Base-by-base conservation (phyloP, 92 coral and sea anemone genomes). In the Epizoanthus scotinus region DNA sequence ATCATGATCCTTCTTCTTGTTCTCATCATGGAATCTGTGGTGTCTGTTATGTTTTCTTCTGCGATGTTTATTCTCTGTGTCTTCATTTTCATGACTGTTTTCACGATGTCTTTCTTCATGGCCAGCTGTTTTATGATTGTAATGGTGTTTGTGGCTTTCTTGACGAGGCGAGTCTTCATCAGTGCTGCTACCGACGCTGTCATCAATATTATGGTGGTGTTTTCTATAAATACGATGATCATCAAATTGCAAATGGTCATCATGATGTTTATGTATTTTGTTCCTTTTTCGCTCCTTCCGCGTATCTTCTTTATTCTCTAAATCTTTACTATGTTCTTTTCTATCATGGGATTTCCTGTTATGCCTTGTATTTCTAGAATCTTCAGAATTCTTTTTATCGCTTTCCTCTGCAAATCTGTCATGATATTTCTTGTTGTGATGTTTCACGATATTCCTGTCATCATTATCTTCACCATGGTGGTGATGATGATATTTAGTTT, bases 401-500 rank as follows among this genome's bases (percentile, higher is more conserved):
- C 17, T 21, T 34, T 21, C 42, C 13, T 36, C 44, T 38, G 19
- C 40, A 36, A 59, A 44, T 75, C 56, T 75, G 22, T 60, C 81
- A 24, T 34, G 50, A 6, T 29, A 12, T 1, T 60, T 40, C 24
- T 38, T 66, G 17, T 59, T 60, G 21, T 66, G 53, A 24, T 26
- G 66, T 25, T 67, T 68, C 29, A 24, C 78, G 20, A 47, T 53
- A 24, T 66, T 66, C 2, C 40, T 53, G n/a, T 55, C 13, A 6
- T 52, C 29, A 14, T 73, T 67, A 1, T 15, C 38, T 7, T 65
- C 28, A 73, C 31, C 68, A 10, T 83, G 29, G 47, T 73, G 18
- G 64, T 47, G 36, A 57, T 85, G 44, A 9, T 69, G 20, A 12
- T 82, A 22, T 27, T 65, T 52, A 8, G 67, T 68, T 38, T 88